Conservation (phyloP, 2,888 invertebrate species). For the Cheilosia urbana region DNA sequence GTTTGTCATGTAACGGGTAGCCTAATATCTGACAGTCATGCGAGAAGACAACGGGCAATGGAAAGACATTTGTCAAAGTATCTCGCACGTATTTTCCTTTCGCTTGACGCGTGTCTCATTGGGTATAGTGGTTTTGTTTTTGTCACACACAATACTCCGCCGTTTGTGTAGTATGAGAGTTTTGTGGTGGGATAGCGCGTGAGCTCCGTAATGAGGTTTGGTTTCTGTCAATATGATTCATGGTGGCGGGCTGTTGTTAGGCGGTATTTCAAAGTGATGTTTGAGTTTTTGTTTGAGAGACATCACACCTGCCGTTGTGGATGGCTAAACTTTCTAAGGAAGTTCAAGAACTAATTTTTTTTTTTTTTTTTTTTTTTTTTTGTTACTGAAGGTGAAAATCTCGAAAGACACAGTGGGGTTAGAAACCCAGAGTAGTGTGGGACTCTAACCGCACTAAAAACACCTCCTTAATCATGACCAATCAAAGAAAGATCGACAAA, state of each 20-base stretch:
- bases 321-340: not conserved
- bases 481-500: too few relatives aligned
- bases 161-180: not conserved
- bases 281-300: not conserved
- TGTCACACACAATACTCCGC: constrained; percentile 39
- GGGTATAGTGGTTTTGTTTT: constrained; percentile 38
- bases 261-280: constrained; percentile 41
- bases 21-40: constrained; percentile 70
- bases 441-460: too few relatives aligned
- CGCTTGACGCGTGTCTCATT: constrained; percentile 56
- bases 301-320: not conserved
- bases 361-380: too few relatives aligned
- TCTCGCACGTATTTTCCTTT: constrained; percentile 43
- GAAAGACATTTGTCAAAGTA: constrained; percentile 70
- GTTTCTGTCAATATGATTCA: constrained; percentile 52
- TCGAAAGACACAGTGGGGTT: too few relatives aligned
- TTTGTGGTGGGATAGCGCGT: constrained; percentile 29
- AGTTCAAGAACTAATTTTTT: too few relatives aligned
- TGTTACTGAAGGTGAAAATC: too few relatives aligned
- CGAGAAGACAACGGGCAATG: constrained; percentile 48
- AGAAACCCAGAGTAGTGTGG: too few relatives aligned
- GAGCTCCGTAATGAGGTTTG: constrained; percentile 44
- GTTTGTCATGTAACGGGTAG: constrained; percentile 71
- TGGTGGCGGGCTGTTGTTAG: constrained; percentile 19
- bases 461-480: too few relatives aligned